Evolutionary conservation across 2,113 vertebrate species (phyloP).

Genomic region (Scophthalmus maximus): DNA sequence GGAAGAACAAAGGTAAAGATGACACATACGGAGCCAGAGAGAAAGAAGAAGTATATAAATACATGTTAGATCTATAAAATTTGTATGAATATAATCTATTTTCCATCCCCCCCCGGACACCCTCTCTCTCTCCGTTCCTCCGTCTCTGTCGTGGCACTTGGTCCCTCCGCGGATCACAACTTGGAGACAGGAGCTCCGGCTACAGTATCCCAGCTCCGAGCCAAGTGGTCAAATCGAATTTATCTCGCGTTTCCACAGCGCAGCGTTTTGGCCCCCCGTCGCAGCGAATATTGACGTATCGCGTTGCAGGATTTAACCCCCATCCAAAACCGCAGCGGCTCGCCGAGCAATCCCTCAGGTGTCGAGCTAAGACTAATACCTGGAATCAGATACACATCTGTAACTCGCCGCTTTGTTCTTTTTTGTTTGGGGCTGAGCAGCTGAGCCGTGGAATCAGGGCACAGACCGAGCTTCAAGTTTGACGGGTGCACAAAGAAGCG

Average conservation of each 20-base stretch:
- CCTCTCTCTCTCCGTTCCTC: not conserved
- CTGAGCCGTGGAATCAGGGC: too few species aligned
- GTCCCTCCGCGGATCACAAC: too few species aligned
- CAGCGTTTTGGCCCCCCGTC: slow-evolving; percentile 13
- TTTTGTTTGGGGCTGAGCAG: not conserved
- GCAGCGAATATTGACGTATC: slow-evolving; percentile 48
- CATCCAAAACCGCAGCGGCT: slow-evolving; percentile 53
- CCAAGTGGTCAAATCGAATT: slow-evolving; percentile 55
- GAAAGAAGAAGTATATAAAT: too few species aligned
- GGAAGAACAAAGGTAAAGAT: too few species aligned
- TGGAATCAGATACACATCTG: slow-evolving; percentile 50
- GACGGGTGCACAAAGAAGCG: too few species aligned
- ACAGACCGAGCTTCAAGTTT: too few species aligned
- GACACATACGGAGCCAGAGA: too few species aligned
- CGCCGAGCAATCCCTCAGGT: slow-evolving; percentile 32
- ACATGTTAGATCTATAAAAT: too few species aligned
- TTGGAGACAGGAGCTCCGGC: slow-evolving; percentile 11
- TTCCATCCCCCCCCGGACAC: not conserved
- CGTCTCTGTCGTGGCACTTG: too few species aligned
- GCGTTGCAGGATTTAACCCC: slow-evolving; percentile 40
- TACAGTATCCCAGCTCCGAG: not conserved
- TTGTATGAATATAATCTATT: not conserved
- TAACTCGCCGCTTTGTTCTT: not conserved
- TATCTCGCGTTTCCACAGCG: slow-evolving; percentile 27
- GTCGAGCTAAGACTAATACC: slow-evolving; percentile 58